Conservation (phyloP, 2,888 invertebrate species). For the Drosophila paramelanica region DNA sequence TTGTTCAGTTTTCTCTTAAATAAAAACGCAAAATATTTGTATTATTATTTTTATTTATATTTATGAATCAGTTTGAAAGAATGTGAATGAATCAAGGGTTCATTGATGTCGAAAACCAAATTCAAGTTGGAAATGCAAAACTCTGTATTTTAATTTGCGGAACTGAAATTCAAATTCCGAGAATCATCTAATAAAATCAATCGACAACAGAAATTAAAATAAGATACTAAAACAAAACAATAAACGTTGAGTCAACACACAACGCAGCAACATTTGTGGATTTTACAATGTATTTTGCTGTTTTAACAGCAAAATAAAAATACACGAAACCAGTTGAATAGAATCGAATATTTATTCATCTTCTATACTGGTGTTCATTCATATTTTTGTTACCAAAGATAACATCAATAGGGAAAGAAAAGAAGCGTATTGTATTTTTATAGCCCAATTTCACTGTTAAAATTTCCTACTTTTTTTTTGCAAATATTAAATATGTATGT, state of each 20-base stretch:
- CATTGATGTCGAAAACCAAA: no score
- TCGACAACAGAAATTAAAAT: conserved; percentile 4
- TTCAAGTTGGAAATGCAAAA: no score
- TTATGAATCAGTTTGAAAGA: no score
- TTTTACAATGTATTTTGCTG: conserved; percentile 18
- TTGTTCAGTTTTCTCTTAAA: no score
- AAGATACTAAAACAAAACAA: neutral
- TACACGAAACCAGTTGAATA: conserved; percentile 28
- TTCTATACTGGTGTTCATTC: conserved; percentile 7
- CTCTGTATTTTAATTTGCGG: no score
- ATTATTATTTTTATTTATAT: no score
- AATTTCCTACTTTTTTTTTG: no score
- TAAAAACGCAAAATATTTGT: no score
- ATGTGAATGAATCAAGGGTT: no score
- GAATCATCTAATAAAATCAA: conserved; percentile 7
- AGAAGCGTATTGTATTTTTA: neutral
- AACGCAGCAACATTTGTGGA: conserved; percentile 34
- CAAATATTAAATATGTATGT: no score
- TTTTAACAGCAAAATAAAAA: conserved; percentile 39
- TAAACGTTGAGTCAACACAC: conserved; percentile 11
- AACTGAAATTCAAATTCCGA: neutral
- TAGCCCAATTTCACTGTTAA: no score
- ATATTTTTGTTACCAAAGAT: neutral
- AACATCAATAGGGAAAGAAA: neutral
- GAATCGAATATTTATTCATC: conserved; percentile 44